Conservation (phyloP, 2,797 vertebrate genomes). For the Ctenopoma multispine region DNA sequence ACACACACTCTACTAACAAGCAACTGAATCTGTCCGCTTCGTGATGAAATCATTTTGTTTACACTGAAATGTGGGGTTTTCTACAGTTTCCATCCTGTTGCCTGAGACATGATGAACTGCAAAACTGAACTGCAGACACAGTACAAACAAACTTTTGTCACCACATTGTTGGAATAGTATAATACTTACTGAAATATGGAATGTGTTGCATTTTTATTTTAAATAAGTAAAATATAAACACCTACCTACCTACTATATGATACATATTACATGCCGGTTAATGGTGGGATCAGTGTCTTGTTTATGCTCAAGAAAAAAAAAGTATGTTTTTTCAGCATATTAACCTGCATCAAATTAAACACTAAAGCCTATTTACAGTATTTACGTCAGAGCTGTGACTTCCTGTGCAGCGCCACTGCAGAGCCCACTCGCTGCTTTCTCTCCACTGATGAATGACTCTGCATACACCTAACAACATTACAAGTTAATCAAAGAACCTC, state of each 20-base stretch:
- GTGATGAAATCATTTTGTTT: no score
- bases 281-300: neutral
- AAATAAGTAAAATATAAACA: no score
- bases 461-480: constrained; percentile 4
- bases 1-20: no score
- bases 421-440: constrained; percentile 16
- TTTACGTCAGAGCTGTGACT: constrained; percentile 3
- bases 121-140: neutral
- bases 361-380: constrained; percentile 4
- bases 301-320: neutral
- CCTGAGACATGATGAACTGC: neutral
- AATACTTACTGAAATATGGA: no score
- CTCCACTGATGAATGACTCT: constrained; percentile 42
- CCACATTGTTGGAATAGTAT: neutral
- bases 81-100: no score
- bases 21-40: no score
- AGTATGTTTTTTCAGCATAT: neutral
- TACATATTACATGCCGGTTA: neutral
- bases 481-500: constrained; percentile 34
- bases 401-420: neutral
- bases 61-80: no score
- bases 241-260: no score
- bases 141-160: neutral
- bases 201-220: no score
- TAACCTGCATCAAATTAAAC: constrained; percentile 8